phyloP scores from a whole-genome alignment of 2,888 invertebrate genomes.

The Phyto melanocephala region DNA sequence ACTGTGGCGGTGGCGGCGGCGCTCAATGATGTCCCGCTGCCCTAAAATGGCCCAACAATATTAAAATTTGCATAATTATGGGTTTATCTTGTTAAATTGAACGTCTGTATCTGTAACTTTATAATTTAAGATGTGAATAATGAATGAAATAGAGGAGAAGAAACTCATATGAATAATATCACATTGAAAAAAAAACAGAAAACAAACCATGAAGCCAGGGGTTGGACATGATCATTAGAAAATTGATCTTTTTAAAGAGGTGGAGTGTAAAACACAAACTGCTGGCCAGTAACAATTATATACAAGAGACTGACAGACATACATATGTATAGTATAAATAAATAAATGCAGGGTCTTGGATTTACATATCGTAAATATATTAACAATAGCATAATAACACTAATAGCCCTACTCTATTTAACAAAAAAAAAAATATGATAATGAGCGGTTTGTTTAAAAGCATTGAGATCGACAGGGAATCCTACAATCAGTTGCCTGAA shows the following conservation, averaged over 20 bases:
- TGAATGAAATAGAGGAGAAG: not conserved
- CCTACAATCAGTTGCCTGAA: too few species aligned
- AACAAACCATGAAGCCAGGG: constrained; percentile 46
- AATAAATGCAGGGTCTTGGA: not conserved
- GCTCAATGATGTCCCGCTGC: constrained; percentile 61
- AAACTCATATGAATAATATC: not conserved
- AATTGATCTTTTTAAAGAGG: constrained; percentile 35
- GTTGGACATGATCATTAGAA: constrained; percentile 61
- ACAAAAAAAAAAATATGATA: too few species aligned
- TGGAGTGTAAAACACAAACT: constrained; percentile 48
- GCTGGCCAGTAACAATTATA: not conserved
- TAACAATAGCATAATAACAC: not conserved
- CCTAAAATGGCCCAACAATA: constrained; percentile 57
- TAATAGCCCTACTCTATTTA: too few species aligned
- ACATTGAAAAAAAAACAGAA: not conserved
- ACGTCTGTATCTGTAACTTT: constrained; percentile 61
- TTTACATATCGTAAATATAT: not conserved
- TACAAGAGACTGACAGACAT: not conserved
- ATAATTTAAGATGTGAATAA: constrained; percentile 39
- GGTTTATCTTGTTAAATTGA: constrained; percentile 64
- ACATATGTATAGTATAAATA: too few species aligned
- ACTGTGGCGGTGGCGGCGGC: constrained; percentile 35
- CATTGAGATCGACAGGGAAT: too few species aligned
- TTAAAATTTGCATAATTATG: constrained; percentile 63
- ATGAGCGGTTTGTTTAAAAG: too few species aligned